Percentiles rank a stretch among this genome's conserved stretches.
phyloP scores from a whole-genome alignment of 1,140 invertebrate genomes.

The Diprion similis region DNA sequence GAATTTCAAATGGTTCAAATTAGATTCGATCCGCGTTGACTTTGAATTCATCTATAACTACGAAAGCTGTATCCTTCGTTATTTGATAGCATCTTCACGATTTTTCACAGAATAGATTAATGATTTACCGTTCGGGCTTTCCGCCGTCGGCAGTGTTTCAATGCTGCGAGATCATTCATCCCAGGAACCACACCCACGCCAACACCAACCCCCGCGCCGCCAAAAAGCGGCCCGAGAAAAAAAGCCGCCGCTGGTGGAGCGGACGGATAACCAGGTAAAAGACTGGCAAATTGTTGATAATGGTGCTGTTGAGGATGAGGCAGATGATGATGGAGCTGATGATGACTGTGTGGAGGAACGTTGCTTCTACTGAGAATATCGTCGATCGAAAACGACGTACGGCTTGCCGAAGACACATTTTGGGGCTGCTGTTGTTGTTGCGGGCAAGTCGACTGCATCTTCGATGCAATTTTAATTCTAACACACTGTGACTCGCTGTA shows the following conservation, averaged over 20 bases:
- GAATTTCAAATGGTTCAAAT: neutral
- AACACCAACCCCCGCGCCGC: slow-evolving; percentile 53
- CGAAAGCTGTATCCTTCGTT: too few relatives aligned
- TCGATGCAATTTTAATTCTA: neutral
- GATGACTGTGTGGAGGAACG: slow-evolving; percentile 38
- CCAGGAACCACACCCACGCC: slow-evolving; percentile 51
- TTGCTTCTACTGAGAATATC: slow-evolving; percentile 78
- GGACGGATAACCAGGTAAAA: slow-evolving; percentile 61
- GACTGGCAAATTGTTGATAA: slow-evolving; percentile 61
- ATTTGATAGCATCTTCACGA: too few relatives aligned
- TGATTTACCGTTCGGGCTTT: slow-evolving; percentile 86
- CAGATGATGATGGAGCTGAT: slow-evolving; percentile 32
- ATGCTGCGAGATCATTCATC: slow-evolving; percentile 61
- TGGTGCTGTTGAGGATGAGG: slow-evolving; percentile 33
- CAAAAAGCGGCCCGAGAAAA: slow-evolving; percentile 54
- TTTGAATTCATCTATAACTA: too few relatives aligned
- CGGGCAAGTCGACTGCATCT: slow-evolving; percentile 57
- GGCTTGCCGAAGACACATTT: slow-evolving; percentile 51
- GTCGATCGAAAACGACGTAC: slow-evolving; percentile 80
- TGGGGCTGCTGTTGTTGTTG: slow-evolving; percentile 52
- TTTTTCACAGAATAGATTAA: too few relatives aligned
- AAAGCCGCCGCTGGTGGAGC: slow-evolving; percentile 59
- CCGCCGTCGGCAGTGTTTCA: slow-evolving; percentile 89
- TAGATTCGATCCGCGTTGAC: neutral
- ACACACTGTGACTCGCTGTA: neutral